Evolutionary conservation across 1,140 invertebrate species (phyloP).

Genomic region (Drosophila mauritiana): DNA sequence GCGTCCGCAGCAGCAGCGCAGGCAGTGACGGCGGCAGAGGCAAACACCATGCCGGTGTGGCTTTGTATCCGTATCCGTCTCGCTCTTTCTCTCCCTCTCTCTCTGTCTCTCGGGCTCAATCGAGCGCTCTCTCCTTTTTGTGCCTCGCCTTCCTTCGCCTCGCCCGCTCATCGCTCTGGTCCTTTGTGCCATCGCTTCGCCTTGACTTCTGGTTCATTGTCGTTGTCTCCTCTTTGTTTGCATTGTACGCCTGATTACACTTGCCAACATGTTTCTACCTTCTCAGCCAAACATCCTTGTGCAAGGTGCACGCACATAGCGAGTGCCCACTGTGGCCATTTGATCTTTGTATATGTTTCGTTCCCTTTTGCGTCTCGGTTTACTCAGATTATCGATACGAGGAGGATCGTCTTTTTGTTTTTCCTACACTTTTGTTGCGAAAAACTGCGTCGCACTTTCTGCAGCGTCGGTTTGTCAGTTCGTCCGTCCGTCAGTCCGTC

Average conservation of each 20-base stretch:
- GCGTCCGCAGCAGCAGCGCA: constrained; percentile 48
- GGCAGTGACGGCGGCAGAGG: constrained; percentile 49
- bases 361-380: constrained; percentile 34
- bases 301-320: constrained; percentile 36
- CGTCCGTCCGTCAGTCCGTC: constrained; percentile 8
- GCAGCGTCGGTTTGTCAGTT: constrained; percentile 38
- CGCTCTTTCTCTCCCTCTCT: constrained; percentile 55
- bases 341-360: constrained; percentile 8
- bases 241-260: constrained; percentile 72
- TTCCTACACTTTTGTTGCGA: constrained; percentile 57
- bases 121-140: constrained; percentile 40
- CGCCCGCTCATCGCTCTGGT: constrained; percentile 64
- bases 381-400: constrained; percentile 48
- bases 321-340: constrained; percentile 26
- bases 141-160: constrained; percentile 12
- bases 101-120: constrained; percentile 10
- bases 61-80: constrained; percentile 78
- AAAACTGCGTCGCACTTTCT: constrained; percentile 70
- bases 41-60: constrained; percentile 62
- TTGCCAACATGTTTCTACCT: constrained; percentile 68
- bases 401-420: constrained; percentile 55
- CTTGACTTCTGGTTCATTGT: constrained; percentile 79
- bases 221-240: constrained; percentile 74
- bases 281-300: constrained; percentile 40
- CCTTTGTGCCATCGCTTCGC: constrained; percentile 71